A percentile compares a stretch with the other conserved stretches of the same genome.
Evolutionary conservation across 2,888 invertebrate genomes (phyloP).

Genomic region (Cryptus viduatorius): DNA sequence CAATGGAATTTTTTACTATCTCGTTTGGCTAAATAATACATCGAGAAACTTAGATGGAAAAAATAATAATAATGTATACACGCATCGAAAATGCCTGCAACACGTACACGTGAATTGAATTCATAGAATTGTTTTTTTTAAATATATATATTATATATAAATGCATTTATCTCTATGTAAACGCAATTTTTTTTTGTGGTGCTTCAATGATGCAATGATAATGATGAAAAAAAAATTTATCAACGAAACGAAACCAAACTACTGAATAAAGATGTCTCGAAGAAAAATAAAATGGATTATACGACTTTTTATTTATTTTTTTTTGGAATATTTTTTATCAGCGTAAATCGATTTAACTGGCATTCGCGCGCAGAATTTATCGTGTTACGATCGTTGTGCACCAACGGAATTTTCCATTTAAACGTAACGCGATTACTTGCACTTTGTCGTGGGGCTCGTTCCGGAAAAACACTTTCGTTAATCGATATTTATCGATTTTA

Average conservation of each 20-base stretch:
- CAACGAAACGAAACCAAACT: not conserved
- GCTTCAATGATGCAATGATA: not conserved
- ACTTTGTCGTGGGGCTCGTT: no score
- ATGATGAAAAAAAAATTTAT: not conserved
- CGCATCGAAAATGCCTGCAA: not conserved
- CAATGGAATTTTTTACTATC: constrained; percentile 51
- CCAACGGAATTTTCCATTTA: no score
- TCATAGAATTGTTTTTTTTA: constrained; percentile 12
- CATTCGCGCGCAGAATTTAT: not conserved
- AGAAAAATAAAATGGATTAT: not conserved
- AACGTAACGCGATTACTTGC: no score
- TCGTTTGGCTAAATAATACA: not conserved
- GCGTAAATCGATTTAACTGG: not conserved
- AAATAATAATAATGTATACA: not conserved
- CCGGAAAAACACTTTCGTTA: no score
- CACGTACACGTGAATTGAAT: constrained; percentile 37
- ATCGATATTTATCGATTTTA: no score
- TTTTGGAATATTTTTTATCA: not conserved
- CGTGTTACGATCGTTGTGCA: no score
- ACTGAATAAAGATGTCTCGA: constrained; percentile 17
- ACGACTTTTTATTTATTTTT: not conserved
- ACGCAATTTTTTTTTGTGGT: constrained; percentile 13
- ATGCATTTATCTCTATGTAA: constrained; percentile 24
- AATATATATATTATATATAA: not conserved
- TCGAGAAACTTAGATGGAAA: not conserved